These are phyloP conservation scores for Rhinella marina DNA, from an alignment of 2,797 vertebrate species.

Conservation along the genomic window DNA sequence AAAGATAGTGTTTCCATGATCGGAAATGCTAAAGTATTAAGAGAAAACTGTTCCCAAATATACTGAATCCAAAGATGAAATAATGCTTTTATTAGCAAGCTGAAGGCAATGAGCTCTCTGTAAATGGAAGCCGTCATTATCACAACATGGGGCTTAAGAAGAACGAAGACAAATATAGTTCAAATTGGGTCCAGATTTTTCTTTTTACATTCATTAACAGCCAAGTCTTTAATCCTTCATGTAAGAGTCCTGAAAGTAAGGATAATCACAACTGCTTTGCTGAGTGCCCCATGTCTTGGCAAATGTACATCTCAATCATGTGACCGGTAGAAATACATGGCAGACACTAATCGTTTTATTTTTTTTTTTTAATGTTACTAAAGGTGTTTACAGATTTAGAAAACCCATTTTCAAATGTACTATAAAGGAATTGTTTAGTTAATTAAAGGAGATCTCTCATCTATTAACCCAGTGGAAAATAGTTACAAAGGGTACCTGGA, in stretches of 20 bases:
- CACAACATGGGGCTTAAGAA: not conserved
- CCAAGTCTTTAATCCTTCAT: slow-evolving; percentile 36
- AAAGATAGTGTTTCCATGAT: not conserved
- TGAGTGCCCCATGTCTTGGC: not conserved
- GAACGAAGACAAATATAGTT: slow-evolving; percentile 7
- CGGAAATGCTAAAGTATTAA: not conserved
- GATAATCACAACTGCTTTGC: slow-evolving; percentile 13
- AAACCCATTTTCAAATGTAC: not conserved
- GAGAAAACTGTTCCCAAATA: not conserved
- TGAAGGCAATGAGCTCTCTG: not conserved
- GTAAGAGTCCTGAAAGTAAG: not conserved
- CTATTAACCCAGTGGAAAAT: not conserved
- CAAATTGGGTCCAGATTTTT: slow-evolving; percentile 48
- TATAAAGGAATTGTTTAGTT: not conserved
- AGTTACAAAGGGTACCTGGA: not conserved
- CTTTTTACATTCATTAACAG: not conserved
- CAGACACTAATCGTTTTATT: not conserved
- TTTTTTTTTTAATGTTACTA: not conserved
- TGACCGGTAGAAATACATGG: not conserved
- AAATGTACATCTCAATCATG: not conserved
- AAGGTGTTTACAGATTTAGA: not conserved
- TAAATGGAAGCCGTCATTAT: not conserved
- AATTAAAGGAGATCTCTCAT: not conserved
- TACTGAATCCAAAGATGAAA: not conserved
- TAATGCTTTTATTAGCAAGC: not conserved